phyloP scores from a whole-genome alignment of 23 tunicate genomes.

The Halocynthia roretzi region DNA sequence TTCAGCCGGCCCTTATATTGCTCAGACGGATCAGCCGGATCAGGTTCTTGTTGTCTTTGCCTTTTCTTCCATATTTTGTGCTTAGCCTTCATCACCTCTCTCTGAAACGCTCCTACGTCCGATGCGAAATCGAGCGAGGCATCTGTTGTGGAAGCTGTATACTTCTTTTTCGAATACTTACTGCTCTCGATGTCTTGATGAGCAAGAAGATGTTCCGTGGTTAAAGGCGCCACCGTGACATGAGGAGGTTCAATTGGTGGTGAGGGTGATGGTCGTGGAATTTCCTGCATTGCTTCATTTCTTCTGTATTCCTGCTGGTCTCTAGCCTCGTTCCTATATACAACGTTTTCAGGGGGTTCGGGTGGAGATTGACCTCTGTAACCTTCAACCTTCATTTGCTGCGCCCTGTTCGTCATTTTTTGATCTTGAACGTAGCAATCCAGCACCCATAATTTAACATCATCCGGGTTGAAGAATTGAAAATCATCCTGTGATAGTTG shows the following conservation, averaged over 20 bases:
- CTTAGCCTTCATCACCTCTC: neutral
- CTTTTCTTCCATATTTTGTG: neutral
- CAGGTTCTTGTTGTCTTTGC: constrained; percentile 5
- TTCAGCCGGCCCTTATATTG: constrained; percentile 8
- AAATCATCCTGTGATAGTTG: neutral
- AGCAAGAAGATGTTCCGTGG: neutral
- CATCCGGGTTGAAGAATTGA: constrained; percentile 9
- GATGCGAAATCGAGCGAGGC: neutral
- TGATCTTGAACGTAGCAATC: constrained; percentile 20
- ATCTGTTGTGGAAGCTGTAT: neutral
- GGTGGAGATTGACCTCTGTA: too few species aligned
- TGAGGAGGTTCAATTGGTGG: neutral
- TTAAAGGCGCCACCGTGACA: constrained; percentile 1
- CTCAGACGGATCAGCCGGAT: constrained; percentile 7
- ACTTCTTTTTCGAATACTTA: neutral
- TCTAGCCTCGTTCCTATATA: too few species aligned
- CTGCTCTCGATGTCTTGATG: constrained; percentile 1
- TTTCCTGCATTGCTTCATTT: neutral
- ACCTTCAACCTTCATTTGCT: too few species aligned
- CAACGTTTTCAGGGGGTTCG: too few species aligned
- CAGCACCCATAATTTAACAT: constrained; percentile 22
- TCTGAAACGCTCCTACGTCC: constrained; percentile 8
- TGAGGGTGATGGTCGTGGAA: too few species aligned
- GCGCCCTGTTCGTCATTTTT: neutral
- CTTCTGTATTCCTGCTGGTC: neutral